phyloP scores from a whole-genome alignment of 2,888 invertebrate species.

The Autographa gamma region DNA sequence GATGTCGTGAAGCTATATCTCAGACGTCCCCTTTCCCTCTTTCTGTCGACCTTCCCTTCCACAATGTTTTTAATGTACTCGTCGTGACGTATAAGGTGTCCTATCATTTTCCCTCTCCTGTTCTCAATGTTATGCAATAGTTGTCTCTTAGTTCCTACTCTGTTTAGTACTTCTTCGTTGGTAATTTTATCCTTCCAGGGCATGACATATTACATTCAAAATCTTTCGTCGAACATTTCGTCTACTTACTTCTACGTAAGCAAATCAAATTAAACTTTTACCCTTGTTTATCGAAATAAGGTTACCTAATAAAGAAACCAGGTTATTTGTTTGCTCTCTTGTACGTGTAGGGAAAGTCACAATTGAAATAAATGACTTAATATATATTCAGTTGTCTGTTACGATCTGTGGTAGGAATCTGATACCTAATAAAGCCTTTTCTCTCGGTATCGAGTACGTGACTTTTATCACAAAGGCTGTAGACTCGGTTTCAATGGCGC shows the following conservation, averaged over 20 bases:
- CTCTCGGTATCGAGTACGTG: slow-evolving; percentile 48
- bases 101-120: too few relatives aligned
- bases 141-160: too few relatives aligned
- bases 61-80: too few relatives aligned
- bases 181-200: too few relatives aligned
- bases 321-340: not conserved
- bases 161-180: too few relatives aligned
- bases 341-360: slow-evolving; percentile 21
- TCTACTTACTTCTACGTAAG: not conserved
- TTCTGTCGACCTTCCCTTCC: too few relatives aligned
- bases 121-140: too few relatives aligned
- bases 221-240: too few relatives aligned
- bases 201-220: too few relatives aligned
- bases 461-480: slow-evolving; percentile 38
- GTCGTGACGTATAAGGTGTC: too few relatives aligned
- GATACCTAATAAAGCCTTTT: slow-evolving; percentile 41
- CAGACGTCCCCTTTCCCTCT: too few relatives aligned
- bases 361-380: slow-evolving; percentile 53
- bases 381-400: slow-evolving; percentile 48
- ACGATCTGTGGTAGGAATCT: slow-evolving; percentile 39
- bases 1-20: too few relatives aligned
- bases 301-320: not conserved
- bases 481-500: slow-evolving; percentile 12
- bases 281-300: not conserved
- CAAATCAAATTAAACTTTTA: not conserved